Percentiles rank a stretch among this genome's conserved stretches.
Conservation (phyloP, 2,113 vertebrate species). For the Hemichromis elongatus region DNA sequence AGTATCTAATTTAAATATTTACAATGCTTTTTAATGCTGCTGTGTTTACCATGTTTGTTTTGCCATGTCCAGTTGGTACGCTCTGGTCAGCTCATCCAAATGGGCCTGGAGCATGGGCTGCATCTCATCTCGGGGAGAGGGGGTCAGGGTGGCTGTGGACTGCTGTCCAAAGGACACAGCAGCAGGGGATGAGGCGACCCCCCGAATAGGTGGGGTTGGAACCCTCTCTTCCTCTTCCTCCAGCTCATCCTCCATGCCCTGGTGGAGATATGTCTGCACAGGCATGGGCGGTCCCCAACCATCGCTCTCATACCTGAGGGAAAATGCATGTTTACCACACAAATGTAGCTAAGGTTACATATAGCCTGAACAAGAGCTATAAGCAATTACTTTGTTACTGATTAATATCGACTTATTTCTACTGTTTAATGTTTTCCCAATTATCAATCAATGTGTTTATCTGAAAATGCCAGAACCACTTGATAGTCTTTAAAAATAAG, state of each 20-base stretch:
- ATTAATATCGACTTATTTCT: background rate
- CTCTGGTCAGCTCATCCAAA: constrained; percentile 92
- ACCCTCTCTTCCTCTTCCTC: constrained; percentile 97
- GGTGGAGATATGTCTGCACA: constrained; percentile 95
- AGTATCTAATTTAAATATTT: background rate
- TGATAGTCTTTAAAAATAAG: background rate
- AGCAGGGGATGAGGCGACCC: constrained; percentile 94
- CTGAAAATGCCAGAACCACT: background rate
- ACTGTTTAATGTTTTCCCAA: background rate
- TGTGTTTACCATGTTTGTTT: constrained; percentile 90
- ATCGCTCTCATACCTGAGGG: constrained; percentile 90
- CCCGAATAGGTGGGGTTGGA: constrained; percentile 92
- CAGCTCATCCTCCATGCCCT: constrained; percentile 96
- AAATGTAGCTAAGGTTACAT: background rate
- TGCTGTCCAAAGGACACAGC: constrained; percentile 96
- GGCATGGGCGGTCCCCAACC: constrained; percentile 93
- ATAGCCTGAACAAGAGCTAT: background rate
- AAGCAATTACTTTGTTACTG: background rate
- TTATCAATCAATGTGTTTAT: background rate
- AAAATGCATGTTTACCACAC: background rate
- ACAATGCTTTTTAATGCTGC: background rate
- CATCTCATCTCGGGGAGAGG: constrained; percentile 93
- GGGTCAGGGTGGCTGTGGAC: constrained; percentile 94
- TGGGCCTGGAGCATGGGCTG: constrained; percentile 98
- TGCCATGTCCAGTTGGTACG: constrained; percentile 97